A percentile compares a stretch with the other conserved stretches of the same genome.
phyloP scores from a whole-genome alignment of 2,888 invertebrate species.

The Caenorhabditis doughertyi region DNA sequence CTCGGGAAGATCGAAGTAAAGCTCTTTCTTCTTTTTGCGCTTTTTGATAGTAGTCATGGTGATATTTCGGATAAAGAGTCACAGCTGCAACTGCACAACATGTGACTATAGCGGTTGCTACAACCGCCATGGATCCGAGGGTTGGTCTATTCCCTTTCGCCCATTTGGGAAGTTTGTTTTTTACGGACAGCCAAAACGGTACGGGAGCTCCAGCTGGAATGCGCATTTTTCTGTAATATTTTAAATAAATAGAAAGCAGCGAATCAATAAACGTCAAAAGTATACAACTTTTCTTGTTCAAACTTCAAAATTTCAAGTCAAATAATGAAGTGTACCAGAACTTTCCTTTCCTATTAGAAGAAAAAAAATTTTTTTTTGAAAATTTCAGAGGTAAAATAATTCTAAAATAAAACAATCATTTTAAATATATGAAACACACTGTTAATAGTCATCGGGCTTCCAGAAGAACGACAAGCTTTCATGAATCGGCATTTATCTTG shows the following conservation, averaged over 20 bases:
- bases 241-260: too few species aligned
- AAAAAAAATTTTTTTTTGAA: background rate
- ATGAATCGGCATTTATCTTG: too few species aligned
- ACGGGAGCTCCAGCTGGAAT: conserved; percentile 78
- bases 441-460: too few species aligned
- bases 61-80: conserved; percentile 74
- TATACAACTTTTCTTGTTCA: too few species aligned
- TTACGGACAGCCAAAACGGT: conserved; percentile 74
- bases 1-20: conserved; percentile 69
- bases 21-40: conserved; percentile 77
- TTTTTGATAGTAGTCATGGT: conserved; percentile 76
- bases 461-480: too few species aligned
- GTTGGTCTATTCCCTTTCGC: conserved; percentile 64
- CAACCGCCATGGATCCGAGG: conserved; percentile 77
- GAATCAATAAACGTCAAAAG: background rate
- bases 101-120: conserved; percentile 70
- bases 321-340: too few species aligned
- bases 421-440: too few species aligned
- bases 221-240: conserved; percentile 74
- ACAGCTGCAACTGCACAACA: conserved; percentile 75
- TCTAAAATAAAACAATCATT: background rate
- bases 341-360: too few species aligned
- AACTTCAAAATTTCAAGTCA: too few species aligned
- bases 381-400: too few species aligned
- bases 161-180: conserved; percentile 70